phyloP scores from a whole-genome alignment of 2,888 invertebrate genomes.

The Gordius sp. region DNA sequence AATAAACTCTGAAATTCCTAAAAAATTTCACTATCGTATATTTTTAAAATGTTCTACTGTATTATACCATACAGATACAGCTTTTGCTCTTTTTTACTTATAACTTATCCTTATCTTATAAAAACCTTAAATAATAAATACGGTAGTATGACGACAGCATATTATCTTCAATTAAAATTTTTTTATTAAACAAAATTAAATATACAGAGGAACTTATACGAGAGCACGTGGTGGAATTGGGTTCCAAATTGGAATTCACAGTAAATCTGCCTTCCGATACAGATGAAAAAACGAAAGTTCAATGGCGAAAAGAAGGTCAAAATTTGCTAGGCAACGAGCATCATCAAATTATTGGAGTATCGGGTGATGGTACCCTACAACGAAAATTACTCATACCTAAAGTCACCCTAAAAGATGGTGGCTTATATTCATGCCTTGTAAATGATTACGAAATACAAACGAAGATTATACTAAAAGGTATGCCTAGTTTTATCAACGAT shows the following conservation, averaged over 20 bases:
- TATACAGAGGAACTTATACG: not conserved
- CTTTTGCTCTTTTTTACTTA: no score
- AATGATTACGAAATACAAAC: not conserved
- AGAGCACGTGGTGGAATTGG: not conserved
- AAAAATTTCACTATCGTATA: no score
- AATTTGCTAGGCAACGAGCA: not conserved
- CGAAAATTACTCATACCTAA: not conserved
- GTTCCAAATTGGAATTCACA: not conserved
- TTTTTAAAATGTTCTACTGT: no score
- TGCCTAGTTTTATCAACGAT: not conserved
- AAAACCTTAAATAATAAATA: no score
- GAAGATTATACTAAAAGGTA: not conserved
- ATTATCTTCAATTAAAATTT: not conserved
- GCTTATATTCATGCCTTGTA: constrained; percentile 8
- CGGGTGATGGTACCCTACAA: constrained; percentile 6
- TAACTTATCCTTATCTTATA: no score
- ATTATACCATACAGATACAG: no score
- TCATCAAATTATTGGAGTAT: not conserved
- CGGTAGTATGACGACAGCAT: no score
- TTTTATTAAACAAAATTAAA: not conserved
- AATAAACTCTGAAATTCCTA: no score
- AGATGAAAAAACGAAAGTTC: not conserved
- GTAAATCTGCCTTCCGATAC: not conserved
- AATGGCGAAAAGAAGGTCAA: constrained; percentile 3
- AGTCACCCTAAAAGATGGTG: not conserved